Percentiles rank a stretch among this genome's conserved stretches.
Evolutionary conservation across 2,113 vertebrate genomes (phyloP).

Genomic region (Motacilla tschutschensis): DNA sequence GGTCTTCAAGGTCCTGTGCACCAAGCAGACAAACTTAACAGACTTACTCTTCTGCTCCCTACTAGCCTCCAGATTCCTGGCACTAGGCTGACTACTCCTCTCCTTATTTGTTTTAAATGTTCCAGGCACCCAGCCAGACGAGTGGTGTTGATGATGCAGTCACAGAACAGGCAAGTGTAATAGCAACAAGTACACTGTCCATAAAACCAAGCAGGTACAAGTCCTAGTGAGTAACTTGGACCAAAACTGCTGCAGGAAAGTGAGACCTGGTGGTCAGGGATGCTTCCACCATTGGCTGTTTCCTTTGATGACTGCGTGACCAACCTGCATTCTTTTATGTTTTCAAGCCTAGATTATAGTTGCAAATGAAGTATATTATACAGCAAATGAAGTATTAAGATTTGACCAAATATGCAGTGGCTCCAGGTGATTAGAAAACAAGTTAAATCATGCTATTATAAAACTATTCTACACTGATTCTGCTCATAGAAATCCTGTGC

Average conservation of each 20-base stretch:
- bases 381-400: not conserved
- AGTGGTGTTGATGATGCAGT: not conserved
- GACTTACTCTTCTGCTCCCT: not conserved
- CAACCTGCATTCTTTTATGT: not conserved
- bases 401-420: not conserved
- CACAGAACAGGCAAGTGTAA: not conserved
- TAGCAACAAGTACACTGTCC: not conserved
- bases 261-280: not conserved
- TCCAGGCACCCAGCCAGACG: not conserved
- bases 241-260: not conserved
- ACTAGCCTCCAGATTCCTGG: not conserved
- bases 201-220: not conserved
- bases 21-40: not conserved
- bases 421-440: not conserved
- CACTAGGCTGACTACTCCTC: not conserved
- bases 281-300: not conserved
- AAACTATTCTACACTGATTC: not conserved
- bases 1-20: not conserved
- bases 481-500: not conserved
- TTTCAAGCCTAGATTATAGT: not conserved
- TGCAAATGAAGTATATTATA: not conserved
- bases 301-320: not conserved
- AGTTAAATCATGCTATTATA: not conserved
- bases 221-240: not conserved
- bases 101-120: not conserved